Percentiles rank a stretch among this genome's conserved stretches.
phyloP scores from a whole-genome alignment of 1,140 invertebrate genomes.

The Drosophila pruinosa region DNA sequence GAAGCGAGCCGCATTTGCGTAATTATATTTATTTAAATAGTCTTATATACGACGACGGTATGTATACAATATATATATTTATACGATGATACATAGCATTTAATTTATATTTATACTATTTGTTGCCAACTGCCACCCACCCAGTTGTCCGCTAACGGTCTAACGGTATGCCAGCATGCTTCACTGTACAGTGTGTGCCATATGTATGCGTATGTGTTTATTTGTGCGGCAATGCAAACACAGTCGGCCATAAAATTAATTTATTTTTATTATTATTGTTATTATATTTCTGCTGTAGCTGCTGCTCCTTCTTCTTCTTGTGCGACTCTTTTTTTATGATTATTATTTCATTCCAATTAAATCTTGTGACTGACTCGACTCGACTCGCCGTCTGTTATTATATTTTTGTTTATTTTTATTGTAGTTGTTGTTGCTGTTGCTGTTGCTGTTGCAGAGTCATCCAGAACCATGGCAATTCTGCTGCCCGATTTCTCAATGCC shows the following conservation, averaged over 20 bases:
- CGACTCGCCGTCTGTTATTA: slow-evolving; percentile 22
- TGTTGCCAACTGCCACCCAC: neutral
- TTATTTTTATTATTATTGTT: slow-evolving; percentile 81
- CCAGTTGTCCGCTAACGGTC: too few species aligned
- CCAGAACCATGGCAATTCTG: slow-evolving; percentile 1
- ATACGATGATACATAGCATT: slow-evolving; percentile 8
- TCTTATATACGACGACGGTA: neutral
- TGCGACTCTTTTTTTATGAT: slow-evolving; percentile 67
- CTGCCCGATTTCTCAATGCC: slow-evolving; percentile 1
- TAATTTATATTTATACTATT: slow-evolving; percentile 20
- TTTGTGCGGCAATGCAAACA: slow-evolving; percentile 27
- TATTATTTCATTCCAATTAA: slow-evolving; percentile 81
- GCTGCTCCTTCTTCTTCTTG: slow-evolving; percentile 5
- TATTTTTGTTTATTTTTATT: slow-evolving; percentile 43
- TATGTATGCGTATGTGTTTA: slow-evolving; percentile 2
- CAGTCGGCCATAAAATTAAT: slow-evolving; percentile 71
- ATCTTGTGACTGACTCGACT: slow-evolving; percentile 53
- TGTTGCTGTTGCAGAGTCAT: slow-evolving; percentile 20
- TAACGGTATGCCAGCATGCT: slow-evolving; percentile 1
- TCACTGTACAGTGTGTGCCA: neutral
- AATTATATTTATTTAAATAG: slow-evolving; percentile 79
- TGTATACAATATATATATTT: slow-evolving; percentile 3
- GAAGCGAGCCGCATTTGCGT: slow-evolving; percentile 26
- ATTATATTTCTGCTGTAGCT: slow-evolving; percentile 62
- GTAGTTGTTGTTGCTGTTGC: slow-evolving; percentile 39